Evolutionary conservation across 2,113 vertebrate species (phyloP).

Genomic region (Paraplagusia blochii): DNA sequence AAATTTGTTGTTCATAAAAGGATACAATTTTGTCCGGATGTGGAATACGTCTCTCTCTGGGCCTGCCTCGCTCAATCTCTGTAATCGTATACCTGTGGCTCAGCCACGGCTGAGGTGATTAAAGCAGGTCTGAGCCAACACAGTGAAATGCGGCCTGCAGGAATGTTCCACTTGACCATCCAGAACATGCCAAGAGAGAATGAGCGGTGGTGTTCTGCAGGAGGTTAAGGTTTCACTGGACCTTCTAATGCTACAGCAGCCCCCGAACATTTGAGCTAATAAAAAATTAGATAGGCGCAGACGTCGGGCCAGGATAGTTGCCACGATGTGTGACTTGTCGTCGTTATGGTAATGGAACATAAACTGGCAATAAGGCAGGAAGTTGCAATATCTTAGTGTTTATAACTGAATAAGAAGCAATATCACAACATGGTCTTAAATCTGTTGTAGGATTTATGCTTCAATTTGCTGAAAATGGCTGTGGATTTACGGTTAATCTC

Average conservation of each 20-base stretch:
- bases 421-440: no score
- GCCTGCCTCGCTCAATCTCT: conserved; percentile 13
- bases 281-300: conserved; percentile 45
- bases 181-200: conserved; percentile 70
- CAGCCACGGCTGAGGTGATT: conserved; percentile 68
- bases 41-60: background rate
- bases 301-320: conserved; percentile 29
- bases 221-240: conserved; percentile 55
- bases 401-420: background rate
- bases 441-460: no score
- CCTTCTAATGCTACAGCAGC: conserved; percentile 52
- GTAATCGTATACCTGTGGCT: conserved; percentile 66
- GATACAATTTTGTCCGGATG: no score
- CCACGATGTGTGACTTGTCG: conserved; percentile 30
- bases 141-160: conserved; percentile 62
- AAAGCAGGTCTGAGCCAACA: conserved; percentile 66
- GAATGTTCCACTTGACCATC: conserved; percentile 77
- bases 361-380: background rate
- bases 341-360: conserved; percentile 28
- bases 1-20: no score
- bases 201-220: conserved; percentile 34
- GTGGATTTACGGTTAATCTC: no score
- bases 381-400: background rate
- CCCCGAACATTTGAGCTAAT: conserved; percentile 60
- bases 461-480: no score